These are phyloP conservation scores for Geophilus truncorum DNA, from an alignment of 2,888 invertebrate genomes.

Conservation along the genomic window DNA sequence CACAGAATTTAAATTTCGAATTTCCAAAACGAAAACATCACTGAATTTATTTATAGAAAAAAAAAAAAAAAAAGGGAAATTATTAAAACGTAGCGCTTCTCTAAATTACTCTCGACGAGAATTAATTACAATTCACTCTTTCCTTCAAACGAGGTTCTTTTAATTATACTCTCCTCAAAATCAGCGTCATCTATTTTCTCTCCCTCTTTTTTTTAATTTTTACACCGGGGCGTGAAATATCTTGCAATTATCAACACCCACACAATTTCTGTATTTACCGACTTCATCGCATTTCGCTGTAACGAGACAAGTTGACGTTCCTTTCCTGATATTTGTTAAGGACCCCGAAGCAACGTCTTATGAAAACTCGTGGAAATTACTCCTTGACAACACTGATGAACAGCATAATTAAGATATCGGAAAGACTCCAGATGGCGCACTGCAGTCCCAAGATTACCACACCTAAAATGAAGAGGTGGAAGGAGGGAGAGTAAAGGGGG, in stretches of 20 bases:
- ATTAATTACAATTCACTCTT: constrained; percentile 15
- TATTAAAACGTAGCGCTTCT: background rate
- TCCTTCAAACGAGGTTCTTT: constrained; percentile 12
- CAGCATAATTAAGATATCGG: constrained; percentile 27
- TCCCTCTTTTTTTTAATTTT: background rate
- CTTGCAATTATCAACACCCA: constrained; percentile 19
- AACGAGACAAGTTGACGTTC: background rate
- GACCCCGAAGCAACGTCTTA: constrained; percentile 21
- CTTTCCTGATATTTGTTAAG: constrained; percentile 17
- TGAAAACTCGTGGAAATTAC: constrained; percentile 27
- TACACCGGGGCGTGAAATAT: constrained; percentile 6
- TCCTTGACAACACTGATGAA: constrained; percentile 27
- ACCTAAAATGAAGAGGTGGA: constrained; percentile 15
- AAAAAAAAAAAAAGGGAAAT: background rate
- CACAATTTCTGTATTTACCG: constrained; percentile 17
- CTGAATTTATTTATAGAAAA: background rate
- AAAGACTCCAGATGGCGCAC: constrained; percentile 27
- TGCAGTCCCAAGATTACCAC: constrained; percentile 25
- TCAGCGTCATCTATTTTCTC: background rate
- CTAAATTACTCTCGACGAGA: background rate
- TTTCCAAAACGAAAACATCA: background rate
- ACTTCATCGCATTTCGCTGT: background rate
- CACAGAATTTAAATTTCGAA: background rate
- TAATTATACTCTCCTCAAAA: background rate
- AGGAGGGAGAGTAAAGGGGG: background rate